Evolutionary conservation across 2,797 vertebrate genomes (phyloP).

Genomic region (Acestrorhynchus altus): DNA sequence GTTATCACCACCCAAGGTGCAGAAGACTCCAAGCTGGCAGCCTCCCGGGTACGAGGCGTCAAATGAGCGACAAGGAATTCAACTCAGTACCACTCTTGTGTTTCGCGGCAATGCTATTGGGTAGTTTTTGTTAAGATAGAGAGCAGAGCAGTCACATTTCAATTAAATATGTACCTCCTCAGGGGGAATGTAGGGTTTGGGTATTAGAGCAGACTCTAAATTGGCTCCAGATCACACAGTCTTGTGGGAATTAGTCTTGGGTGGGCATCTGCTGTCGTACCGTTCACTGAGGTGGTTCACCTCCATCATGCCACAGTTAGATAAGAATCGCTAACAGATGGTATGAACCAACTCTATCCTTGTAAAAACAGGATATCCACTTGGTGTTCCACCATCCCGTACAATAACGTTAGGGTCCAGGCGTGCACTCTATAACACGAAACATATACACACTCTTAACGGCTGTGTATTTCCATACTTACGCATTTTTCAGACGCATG

Average conservation of each 20-base stretch:
- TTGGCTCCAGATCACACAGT: constrained; percentile 43
- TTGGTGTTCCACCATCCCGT: constrained; percentile 22
- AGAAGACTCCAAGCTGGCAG: constrained; percentile 1
- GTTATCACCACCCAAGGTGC: neutral
- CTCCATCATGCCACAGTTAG: constrained; percentile 72
- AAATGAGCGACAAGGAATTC: constrained; percentile 26
- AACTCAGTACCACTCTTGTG: constrained; percentile 39
- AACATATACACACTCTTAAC: neutral
- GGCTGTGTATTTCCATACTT: neutral
- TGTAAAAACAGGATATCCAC: constrained; percentile 35
- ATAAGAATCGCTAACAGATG: constrained; percentile 78
- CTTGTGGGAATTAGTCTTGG: constrained; percentile 62
- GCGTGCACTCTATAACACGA: neutral
- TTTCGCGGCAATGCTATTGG: constrained; percentile 29
- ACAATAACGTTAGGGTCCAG: neutral
- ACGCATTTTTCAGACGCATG: neutral
- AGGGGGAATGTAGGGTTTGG: constrained; percentile 33
- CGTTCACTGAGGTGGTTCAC: constrained; percentile 76
- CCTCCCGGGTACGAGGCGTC: neutral
- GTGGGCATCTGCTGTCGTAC: constrained; percentile 74
- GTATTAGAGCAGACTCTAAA: constrained; percentile 25
- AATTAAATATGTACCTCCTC: constrained; percentile 44
- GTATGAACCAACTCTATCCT: constrained; percentile 40
- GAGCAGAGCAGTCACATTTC: constrained; percentile 23
- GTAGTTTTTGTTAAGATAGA: constrained; percentile 32